A percentile compares a stretch with the other conserved stretches of the same genome.
Conservation (phyloP, 1,140 invertebrate species). For the Phymastichus coffea region DNA sequence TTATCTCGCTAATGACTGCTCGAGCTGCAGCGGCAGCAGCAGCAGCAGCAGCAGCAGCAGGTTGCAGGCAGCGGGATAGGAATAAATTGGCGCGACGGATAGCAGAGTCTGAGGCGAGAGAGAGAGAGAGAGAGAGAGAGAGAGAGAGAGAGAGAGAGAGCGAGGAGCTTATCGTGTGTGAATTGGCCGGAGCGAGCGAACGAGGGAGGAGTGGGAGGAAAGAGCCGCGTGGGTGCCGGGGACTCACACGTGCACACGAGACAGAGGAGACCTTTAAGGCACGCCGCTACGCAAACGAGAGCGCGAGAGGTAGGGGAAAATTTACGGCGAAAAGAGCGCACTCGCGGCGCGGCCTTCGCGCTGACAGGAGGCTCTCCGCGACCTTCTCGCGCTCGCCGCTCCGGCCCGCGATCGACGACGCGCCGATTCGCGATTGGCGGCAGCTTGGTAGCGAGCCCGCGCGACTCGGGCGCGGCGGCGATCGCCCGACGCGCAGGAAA, state of each 20-base stretch:
- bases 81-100: too few relatives aligned
- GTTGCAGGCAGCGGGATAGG: too few relatives aligned
- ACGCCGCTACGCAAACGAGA: background rate
- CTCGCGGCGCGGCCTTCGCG: slow-evolving; percentile 33
- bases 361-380: slow-evolving; percentile 12
- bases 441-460: too few relatives aligned
- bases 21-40: too few relatives aligned
- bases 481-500: background rate
- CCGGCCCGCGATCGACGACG: background rate
- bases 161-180: slow-evolving; percentile 38
- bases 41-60: too few relatives aligned
- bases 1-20: too few relatives aligned
- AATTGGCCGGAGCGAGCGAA: slow-evolving; percentile 32
- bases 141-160: slow-evolving; percentile 18
- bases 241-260: background rate
- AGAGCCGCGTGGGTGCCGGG: too few relatives aligned
- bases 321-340: slow-evolving; percentile 36
- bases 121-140: background rate
- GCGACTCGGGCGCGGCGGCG: background rate
- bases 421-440: slow-evolving; percentile 3
- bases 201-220: slow-evolving; percentile 11
- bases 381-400: too few relatives aligned
- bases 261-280: too few relatives aligned
- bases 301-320: slow-evolving; percentile 25
- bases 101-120: too few relatives aligned